These are phyloP conservation scores for Coregonus suidteri DNA, from an alignment of 2,797 vertebrate species.

Conservation along the genomic window DNA sequence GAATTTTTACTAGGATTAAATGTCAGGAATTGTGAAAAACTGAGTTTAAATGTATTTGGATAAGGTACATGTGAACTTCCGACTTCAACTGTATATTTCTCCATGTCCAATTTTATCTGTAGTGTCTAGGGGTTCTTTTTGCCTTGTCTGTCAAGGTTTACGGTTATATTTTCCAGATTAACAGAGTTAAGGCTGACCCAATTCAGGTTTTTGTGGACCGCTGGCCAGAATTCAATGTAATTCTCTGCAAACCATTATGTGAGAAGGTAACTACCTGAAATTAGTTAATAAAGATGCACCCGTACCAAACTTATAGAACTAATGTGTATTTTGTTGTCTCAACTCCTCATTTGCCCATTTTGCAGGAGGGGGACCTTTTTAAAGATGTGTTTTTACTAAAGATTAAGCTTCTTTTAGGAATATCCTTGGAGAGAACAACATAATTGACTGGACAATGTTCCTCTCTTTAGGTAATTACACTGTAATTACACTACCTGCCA, in stretches of 20 bases:
- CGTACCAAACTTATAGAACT: not conserved
- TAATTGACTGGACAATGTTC: slow-evolving; percentile 50
- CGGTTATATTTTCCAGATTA: slow-evolving; percentile 47
- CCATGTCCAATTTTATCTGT: too few relatives aligned
- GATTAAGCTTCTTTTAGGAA: slow-evolving; percentile 44
- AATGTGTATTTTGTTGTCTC: not conserved
- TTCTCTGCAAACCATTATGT: slow-evolving; percentile 43
- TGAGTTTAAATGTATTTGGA: too few relatives aligned
- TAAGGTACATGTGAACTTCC: too few relatives aligned
- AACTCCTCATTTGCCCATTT: not conserved
- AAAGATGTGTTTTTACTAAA: slow-evolving; percentile 52
- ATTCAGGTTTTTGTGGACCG: slow-evolving; percentile 51
- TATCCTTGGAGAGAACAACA: slow-evolving; percentile 30
- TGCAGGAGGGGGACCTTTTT: slow-evolving; percentile 47
- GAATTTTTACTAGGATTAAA: too few relatives aligned
- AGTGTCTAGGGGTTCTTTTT: too few relatives aligned
- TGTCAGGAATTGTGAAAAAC: too few relatives aligned
- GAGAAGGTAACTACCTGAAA: slow-evolving; percentile 33
- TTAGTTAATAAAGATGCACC: not conserved
- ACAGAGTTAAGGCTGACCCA: slow-evolving; percentile 31
- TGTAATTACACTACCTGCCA: not conserved
- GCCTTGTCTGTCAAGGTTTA: slow-evolving; percentile 47
- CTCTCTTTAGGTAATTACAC: slow-evolving; percentile 49
- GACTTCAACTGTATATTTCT: too few relatives aligned
- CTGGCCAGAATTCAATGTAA: slow-evolving; percentile 59